These are phyloP conservation scores for Sebastiscus albofasciatus DNA, from an alignment of 2,797 vertebrate genomes.

Conservation along the genomic window DNA sequence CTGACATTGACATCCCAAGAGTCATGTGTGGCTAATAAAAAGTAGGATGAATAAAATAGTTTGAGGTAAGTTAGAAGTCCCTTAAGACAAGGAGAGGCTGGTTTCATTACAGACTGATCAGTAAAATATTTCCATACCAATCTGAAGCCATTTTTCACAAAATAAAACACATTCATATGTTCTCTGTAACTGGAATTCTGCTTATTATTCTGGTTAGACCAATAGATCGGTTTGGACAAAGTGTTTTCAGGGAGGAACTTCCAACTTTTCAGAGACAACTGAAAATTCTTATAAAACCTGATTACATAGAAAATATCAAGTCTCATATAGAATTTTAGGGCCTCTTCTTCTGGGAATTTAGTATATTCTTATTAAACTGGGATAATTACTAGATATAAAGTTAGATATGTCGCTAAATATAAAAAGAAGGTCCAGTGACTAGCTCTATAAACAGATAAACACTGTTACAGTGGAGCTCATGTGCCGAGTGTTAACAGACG, in stretches of 20 bases:
- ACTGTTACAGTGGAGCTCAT: neutral
- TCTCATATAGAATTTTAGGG: neutral
- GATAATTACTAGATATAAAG: neutral
- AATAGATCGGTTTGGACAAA: neutral
- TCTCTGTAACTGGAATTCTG: neutral
- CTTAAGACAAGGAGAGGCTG: neutral
- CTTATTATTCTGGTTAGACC: neutral
- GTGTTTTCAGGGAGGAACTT: neutral
- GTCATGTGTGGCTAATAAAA: neutral
- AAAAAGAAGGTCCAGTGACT: neutral
- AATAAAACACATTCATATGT: neutral
- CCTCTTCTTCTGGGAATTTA: neutral
- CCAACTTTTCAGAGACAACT: neutral
- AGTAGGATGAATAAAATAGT: neutral
- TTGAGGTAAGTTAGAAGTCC: neutral
- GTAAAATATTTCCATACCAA: neutral
- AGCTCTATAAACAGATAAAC: neutral
- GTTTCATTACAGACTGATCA: neutral
- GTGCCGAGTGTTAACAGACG: conserved; percentile 31
- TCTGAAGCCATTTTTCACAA: neutral
- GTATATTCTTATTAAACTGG: neutral
- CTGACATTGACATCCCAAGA: neutral
- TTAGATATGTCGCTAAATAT: neutral
- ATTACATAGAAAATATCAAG: neutral
- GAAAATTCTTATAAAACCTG: neutral